Evolutionary conservation across 2,888 invertebrate species (phyloP), one percentile per base, ranked within the genome.

Genomic region (Stenotaenia linearis): DNA sequence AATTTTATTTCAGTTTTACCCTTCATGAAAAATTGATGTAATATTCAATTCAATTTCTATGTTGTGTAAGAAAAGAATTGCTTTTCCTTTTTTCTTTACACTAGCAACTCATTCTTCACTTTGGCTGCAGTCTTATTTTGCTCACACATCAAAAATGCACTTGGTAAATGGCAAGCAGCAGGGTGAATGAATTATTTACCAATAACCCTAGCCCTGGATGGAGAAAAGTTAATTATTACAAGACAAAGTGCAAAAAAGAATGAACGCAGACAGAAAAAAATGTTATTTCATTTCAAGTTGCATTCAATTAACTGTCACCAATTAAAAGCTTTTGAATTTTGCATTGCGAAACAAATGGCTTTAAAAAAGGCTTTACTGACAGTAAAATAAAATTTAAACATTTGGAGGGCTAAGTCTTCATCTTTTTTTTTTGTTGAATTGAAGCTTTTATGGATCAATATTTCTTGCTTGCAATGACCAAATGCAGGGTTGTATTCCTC

Each of bases 131-230:
- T 50, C 50, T 50, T 50, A 18, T 50, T 50, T 18, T 50, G 50
- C 50, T 50, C 50, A 21, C 69, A 69, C 69, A 69, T 69, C 69
- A 69, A 69, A 69, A 28, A 69, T 69, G 25, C 69, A 69, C 69
- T 69, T 69, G 69, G 69, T 28, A 69, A 69, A 28, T 69, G 69
- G 69, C 69, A 69, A 69, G n/a, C 25, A 28, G 69, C 25, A 28
- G 69, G 69, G 28, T 28, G 69, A 45, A 45, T 45, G 45, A 69
- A 69, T 69, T 69, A 69, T 69, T 69, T 69, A 69, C 69, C 25
- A 69, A 69, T 69, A 69, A 69, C 69, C 69, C 25, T 3, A 69
- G 69, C 25, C 69, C 9, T 25, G 69, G 69, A 28, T 69, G 69
- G 69, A 10, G 28, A 69, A 28, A 69, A 69, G 69, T 69, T 69